These are phyloP conservation scores for Lycocerus yunnanus DNA, from an alignment of 2,888 invertebrate genomes.

Conservation along the genomic window DNA sequence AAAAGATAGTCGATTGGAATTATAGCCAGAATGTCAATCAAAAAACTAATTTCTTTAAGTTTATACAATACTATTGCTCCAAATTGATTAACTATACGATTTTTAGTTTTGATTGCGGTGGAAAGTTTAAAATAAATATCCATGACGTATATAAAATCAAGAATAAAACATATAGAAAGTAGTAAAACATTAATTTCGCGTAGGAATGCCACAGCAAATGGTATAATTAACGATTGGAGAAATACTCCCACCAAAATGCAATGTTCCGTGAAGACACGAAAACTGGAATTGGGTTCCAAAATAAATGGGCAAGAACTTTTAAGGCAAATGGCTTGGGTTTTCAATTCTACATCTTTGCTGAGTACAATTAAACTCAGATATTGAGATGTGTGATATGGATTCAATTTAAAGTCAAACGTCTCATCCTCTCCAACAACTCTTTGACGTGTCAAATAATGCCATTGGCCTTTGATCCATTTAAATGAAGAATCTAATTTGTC, in stretches of 20 bases:
- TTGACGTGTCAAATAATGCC: neutral
- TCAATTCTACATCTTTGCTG: slow-evolving; percentile 37
- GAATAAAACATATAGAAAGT: neutral
- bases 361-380: slow-evolving; percentile 38
- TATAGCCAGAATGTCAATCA: slow-evolving; percentile 7
- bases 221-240: slow-evolving; percentile 21
- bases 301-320: slow-evolving; percentile 58
- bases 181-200: neutral
- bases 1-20: slow-evolving; percentile 15
- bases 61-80: neutral
- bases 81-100: neutral
- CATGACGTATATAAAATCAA: slow-evolving; percentile 9
- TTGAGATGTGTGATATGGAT: slow-evolving; percentile 28
- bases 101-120: slow-evolving; percentile 4
- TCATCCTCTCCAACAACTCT: neutral
- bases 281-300: slow-evolving; percentile 56
- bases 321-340: slow-evolving; percentile 50
- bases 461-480: slow-evolving; percentile 15
- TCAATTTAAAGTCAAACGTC: neutral
- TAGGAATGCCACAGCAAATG: slow-evolving; percentile 19
- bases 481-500: neutral
- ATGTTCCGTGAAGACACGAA: slow-evolving; percentile 43
- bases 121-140: slow-evolving; percentile 17
- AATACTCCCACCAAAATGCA: slow-evolving; percentile 11
- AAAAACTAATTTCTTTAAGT: slow-evolving; percentile 6